Conservation (phyloP, 2,888 invertebrate species). For the Minunthozetes semirufus region DNA sequence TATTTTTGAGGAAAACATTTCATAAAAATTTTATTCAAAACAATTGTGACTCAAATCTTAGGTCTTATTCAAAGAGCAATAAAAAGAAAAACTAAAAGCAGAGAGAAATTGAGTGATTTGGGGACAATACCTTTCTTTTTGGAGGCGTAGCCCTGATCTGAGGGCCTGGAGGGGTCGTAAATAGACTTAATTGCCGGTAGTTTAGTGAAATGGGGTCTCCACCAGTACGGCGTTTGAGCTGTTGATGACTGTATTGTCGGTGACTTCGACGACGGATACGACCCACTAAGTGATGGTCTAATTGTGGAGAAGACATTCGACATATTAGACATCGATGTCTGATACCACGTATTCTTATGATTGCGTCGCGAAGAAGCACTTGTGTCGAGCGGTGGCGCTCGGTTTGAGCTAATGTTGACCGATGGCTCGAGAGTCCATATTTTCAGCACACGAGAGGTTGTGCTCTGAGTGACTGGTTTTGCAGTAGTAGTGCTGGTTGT, state of each 20-base stretch:
- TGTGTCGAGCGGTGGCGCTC: conserved; percentile 16
- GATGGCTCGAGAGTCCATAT: conserved; percentile 6
- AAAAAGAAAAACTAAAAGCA: background rate
- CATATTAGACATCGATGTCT: background rate
- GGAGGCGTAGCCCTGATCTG: conserved; percentile 20
- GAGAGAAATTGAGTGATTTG: background rate
- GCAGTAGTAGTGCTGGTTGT: conserved; percentile 11
- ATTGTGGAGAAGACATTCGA: background rate
- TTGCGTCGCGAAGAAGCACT: background rate
- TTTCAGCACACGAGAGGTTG: conserved; percentile 14
- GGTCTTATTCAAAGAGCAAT: background rate
- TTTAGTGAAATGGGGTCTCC: conserved; percentile 33
- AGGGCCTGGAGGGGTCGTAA: conserved; percentile 6
- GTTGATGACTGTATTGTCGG: conserved; percentile 21
- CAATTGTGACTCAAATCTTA: background rate
- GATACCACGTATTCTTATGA: background rate
- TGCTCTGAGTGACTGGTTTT: conserved; percentile 27
- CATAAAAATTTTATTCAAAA: too few relatives aligned
- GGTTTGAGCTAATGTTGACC: conserved; percentile 24
- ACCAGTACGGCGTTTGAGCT: conserved; percentile 33
- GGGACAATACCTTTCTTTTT: conserved; percentile 10
- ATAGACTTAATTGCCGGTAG: conserved; percentile 20
- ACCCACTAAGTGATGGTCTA: conserved; percentile 10
- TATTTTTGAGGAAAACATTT: too few relatives aligned
- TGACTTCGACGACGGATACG: background rate